Evolutionary conservation across 2,888 invertebrate species (phyloP).

Genomic region (Panzeria rudis): DNA sequence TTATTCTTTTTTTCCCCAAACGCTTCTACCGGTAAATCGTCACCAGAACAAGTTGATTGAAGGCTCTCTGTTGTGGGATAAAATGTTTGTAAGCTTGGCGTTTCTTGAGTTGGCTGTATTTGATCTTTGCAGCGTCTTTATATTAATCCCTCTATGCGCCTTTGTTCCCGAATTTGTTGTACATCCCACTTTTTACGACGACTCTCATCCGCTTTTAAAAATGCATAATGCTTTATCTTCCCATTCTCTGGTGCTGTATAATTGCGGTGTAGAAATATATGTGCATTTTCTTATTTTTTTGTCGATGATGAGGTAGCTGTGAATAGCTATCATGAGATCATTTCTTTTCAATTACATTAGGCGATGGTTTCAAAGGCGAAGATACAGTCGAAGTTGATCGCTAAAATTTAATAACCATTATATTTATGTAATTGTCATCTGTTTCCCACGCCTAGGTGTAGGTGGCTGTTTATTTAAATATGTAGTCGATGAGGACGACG

Average conservation of each 20-base stretch:
- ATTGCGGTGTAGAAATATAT: slow-evolving; percentile 77
- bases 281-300: slow-evolving; percentile 74
- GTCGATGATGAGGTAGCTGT: slow-evolving; percentile 60
- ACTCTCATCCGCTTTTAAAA: slow-evolving; percentile 85
- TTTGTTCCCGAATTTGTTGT: slow-evolving; percentile 94
- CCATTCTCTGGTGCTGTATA: slow-evolving; percentile 83
- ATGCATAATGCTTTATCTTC: slow-evolving; percentile 81
- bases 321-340: slow-evolving; percentile 62
- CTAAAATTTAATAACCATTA: slow-evolving; percentile 48
- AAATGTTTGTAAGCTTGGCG: slow-evolving; percentile 85
- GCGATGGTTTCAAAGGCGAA: slow-evolving; percentile 71
- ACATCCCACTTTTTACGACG: slow-evolving; percentile 94
- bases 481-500: slow-evolving; percentile 44
- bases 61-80: slow-evolving; percentile 90
- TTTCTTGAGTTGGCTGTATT: slow-evolving; percentile 76
- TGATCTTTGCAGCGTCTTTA: slow-evolving; percentile 85
- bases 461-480: slow-evolving; percentile 73
- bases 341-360: slow-evolving; percentile 66
- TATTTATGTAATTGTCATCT: slow-evolving; percentile 70
- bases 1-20: slow-evolving; percentile 94
- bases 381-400: slow-evolving; percentile 64
- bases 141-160: slow-evolving; percentile 91
- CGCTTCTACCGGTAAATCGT: slow-evolving; percentile 91
- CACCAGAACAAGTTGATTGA: slow-evolving; percentile 90
- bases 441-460: slow-evolving; percentile 75